phyloP scores from a whole-genome alignment of 2,888 invertebrate species.

The Amiota minor region DNA sequence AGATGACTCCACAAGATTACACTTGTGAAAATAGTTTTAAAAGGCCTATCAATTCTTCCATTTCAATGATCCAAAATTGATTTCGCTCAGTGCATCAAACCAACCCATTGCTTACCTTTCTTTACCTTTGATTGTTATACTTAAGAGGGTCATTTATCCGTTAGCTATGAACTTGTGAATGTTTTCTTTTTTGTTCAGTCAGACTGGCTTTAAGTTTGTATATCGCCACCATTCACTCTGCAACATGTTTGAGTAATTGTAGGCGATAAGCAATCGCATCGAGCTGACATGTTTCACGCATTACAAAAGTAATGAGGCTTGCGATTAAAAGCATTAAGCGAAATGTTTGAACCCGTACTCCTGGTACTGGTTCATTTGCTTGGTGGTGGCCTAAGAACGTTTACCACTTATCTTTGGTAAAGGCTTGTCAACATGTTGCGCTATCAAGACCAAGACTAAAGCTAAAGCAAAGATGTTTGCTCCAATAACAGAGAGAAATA shows the following conservation, averaged over 20 bases:
- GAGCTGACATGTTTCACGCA: constrained; percentile 70
- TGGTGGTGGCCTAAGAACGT: constrained; percentile 42
- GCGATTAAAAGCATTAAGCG: constrained; percentile 45
- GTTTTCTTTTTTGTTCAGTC: too few relatives aligned
- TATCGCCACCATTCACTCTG: constrained; percentile 32
- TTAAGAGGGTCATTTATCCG: constrained; percentile 64
- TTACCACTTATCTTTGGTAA: constrained; percentile 13
- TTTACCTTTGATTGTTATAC: constrained; percentile 52
- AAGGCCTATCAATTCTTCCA: too few relatives aligned
- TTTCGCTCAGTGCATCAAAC: background rate
- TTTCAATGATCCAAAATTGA: background rate
- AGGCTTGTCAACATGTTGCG: constrained; percentile 28
- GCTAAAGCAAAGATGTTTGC: background rate
- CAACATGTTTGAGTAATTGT: constrained; percentile 59
- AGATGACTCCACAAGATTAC: too few relatives aligned
- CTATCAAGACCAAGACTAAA: background rate
- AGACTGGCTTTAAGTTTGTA: background rate
- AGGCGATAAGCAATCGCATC: constrained; percentile 66
- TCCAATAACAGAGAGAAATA: background rate
- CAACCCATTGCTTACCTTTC: too few relatives aligned
- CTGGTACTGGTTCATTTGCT: constrained; percentile 8
- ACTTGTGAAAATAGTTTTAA: too few relatives aligned
- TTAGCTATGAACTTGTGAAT: too few relatives aligned
- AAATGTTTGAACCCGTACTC: background rate
- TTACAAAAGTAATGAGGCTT: constrained; percentile 60